A percentile compares a stretch with the other conserved stretches of the same genome.
Evolutionary conservation across 2,888 invertebrate genomes (phyloP).

Genomic region (Mythimna impura): DNA sequence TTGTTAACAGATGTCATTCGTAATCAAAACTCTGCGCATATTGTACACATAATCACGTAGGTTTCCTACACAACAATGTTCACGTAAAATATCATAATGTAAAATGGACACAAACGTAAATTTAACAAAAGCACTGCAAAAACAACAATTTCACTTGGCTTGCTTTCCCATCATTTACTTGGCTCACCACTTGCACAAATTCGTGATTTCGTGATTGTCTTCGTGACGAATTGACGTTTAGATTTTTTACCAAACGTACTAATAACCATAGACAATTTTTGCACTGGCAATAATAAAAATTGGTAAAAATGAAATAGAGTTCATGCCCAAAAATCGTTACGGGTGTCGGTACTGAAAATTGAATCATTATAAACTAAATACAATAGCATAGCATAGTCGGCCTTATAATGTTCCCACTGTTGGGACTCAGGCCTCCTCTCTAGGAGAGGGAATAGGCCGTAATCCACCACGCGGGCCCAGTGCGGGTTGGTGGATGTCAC

Average conservation of each 20-base stretch:
- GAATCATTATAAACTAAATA: too few relatives aligned
- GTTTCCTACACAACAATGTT: conserved; percentile 75
- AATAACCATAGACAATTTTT: conserved; percentile 40
- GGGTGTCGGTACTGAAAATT: background rate
- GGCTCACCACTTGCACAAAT: conserved; percentile 62
- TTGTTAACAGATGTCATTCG: conserved; percentile 88
- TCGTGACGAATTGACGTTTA: conserved; percentile 52
- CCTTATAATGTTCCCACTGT: too few relatives aligned
- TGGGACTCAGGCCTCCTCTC: too few relatives aligned
- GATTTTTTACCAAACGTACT: conserved; percentile 23
- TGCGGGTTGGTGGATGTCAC: too few relatives aligned
- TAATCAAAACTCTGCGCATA: conserved; percentile 88
- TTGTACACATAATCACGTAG: conserved; percentile 83
- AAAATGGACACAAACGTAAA: conserved; percentile 70
- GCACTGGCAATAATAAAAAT: conserved; percentile 16
- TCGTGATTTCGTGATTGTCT: conserved; percentile 62
- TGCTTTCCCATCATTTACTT: conserved; percentile 72
- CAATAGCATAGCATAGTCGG: too few relatives aligned
- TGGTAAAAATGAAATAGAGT: background rate
- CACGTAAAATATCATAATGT: conserved; percentile 69
- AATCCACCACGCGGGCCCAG: too few relatives aligned
- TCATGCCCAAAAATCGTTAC: background rate
- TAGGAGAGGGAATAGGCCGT: too few relatives aligned
- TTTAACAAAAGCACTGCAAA: conserved; percentile 72
- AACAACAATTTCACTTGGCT: conserved; percentile 71